Conservation (phyloP, 2,797 vertebrate species). For the Australoheros facetus region DNA sequence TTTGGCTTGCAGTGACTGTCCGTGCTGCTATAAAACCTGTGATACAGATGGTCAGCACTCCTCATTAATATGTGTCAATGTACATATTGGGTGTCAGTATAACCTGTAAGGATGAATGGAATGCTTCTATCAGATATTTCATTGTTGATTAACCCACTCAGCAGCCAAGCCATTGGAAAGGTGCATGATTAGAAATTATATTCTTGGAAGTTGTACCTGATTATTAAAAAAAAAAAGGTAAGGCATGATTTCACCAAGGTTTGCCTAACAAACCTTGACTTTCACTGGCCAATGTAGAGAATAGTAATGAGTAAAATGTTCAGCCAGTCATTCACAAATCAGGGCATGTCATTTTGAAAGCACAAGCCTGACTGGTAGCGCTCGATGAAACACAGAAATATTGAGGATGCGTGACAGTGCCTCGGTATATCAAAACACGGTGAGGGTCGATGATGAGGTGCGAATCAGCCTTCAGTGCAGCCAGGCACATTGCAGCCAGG, state of each 20-base stretch:
- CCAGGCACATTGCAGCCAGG: constrained; percentile 13
- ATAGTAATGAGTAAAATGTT: constrained; percentile 62
- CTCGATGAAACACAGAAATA: constrained; percentile 41
- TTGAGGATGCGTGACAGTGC: constrained; percentile 49
- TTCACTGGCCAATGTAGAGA: constrained; percentile 63
- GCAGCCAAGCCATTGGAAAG: constrained; percentile 69
- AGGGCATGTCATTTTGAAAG: constrained; percentile 78
- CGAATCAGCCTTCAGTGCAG: constrained; percentile 75
- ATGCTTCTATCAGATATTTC: constrained; percentile 73
- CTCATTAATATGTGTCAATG: constrained; percentile 76
- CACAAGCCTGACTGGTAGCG: constrained; percentile 76
- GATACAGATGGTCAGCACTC: constrained; percentile 76
- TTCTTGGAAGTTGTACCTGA: constrained; percentile 60
- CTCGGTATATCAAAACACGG: constrained; percentile 44
- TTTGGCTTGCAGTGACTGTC: constrained; percentile 83
- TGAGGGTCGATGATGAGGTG: constrained; percentile 61
- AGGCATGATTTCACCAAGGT: constrained; percentile 70
- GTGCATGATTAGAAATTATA: constrained; percentile 77
- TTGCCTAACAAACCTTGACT: constrained; percentile 59
- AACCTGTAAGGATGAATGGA: constrained; percentile 75
- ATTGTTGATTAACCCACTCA: constrained; percentile 67
- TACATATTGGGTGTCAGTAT: constrained; percentile 77
- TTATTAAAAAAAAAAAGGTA: constrained; percentile 30
- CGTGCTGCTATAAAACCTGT: constrained; percentile 83
- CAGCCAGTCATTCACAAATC: constrained; percentile 74